Evolutionary conservation across 2,888 invertebrate species (phyloP).

Genomic region (Dasypogon diadema): DNA sequence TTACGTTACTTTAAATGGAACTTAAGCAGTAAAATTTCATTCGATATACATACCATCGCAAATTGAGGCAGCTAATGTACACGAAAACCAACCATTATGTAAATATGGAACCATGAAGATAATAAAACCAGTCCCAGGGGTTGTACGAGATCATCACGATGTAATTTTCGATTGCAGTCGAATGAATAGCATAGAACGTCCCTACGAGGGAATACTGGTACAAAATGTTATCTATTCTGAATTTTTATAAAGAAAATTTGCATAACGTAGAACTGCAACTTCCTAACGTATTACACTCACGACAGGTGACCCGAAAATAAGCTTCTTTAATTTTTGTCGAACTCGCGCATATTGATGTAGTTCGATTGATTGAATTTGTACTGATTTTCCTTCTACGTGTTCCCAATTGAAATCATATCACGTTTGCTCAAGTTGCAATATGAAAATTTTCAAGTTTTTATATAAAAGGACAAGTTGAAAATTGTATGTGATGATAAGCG

Average conservation of each 20-base stretch:
- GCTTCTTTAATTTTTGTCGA: too few species aligned
- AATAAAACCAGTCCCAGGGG: constrained; percentile 18
- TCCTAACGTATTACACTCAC: not conserved
- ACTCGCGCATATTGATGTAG: too few species aligned
- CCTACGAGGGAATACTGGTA: not conserved
- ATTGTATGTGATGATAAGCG: too few species aligned
- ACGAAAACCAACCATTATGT: constrained; percentile 14
- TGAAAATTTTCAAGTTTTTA: too few species aligned
- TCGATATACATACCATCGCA: not conserved
- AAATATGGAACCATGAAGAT: constrained; percentile 20
- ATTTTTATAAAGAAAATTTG: constrained; percentile 25
- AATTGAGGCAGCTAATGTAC: not conserved
- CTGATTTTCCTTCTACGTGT: too few species aligned
- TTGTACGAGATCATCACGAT: constrained; percentile 8
- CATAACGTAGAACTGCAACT: not conserved
- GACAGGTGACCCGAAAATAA: not conserved
- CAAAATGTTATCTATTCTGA: not conserved
- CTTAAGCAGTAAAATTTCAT: not conserved
- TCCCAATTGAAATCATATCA: too few species aligned
- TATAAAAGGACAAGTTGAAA: too few species aligned
- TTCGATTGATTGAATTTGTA: too few species aligned
- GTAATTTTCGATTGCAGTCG: constrained; percentile 22
- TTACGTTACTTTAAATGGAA: not conserved
- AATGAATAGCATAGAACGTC: not conserved
- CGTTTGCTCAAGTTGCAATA: too few species aligned